Percentiles rank a stretch among this genome's conserved stretches.
Conservation (phyloP, 2,888 invertebrate species). For the Brenthis daphne region DNA sequence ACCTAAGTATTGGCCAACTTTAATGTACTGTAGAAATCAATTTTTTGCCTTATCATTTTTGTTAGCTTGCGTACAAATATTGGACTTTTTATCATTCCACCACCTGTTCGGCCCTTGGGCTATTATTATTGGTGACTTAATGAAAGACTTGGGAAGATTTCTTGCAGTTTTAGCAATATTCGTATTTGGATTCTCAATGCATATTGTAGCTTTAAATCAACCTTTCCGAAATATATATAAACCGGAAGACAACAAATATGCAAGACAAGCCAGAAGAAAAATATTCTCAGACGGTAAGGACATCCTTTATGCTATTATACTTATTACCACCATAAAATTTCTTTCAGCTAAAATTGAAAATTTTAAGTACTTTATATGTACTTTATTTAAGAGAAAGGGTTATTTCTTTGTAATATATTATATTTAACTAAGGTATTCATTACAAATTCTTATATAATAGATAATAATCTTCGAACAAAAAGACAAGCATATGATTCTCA, state of each 20-base stretch:
- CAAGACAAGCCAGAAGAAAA: slow-evolving; percentile 77
- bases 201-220: slow-evolving; percentile 97
- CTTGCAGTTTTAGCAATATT: slow-evolving; percentile 98
- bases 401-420: background rate
- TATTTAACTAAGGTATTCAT: slow-evolving; percentile 1
- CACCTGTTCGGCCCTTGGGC: slow-evolving; percentile 99
- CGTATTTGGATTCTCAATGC: slow-evolving; percentile 99
- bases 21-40: slow-evolving; percentile 98
- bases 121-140: slow-evolving; percentile 97
- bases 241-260: slow-evolving; percentile 83
- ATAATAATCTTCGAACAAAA: slow-evolving; percentile 70
- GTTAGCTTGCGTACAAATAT: slow-evolving; percentile 97
- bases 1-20: slow-evolving; percentile 89
- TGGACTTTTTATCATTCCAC: slow-evolving; percentile 99
- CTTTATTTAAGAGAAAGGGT: background rate
- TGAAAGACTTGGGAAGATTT: slow-evolving; percentile 97
- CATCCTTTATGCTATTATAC: slow-evolving; percentile 42
- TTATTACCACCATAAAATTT: slow-evolving; percentile 5
- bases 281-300: slow-evolving; percentile 89
- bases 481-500: slow-evolving; percentile 68
- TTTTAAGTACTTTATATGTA: too few relatives aligned
- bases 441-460: slow-evolving; percentile 48
- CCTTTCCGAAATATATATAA: slow-evolving; percentile 89
- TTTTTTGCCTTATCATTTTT: slow-evolving; percentile 97
- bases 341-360: background rate